Base-by-base conservation (phyloP, 2,888 invertebrate genomes). In the Pemphredon lugubris region DNA sequence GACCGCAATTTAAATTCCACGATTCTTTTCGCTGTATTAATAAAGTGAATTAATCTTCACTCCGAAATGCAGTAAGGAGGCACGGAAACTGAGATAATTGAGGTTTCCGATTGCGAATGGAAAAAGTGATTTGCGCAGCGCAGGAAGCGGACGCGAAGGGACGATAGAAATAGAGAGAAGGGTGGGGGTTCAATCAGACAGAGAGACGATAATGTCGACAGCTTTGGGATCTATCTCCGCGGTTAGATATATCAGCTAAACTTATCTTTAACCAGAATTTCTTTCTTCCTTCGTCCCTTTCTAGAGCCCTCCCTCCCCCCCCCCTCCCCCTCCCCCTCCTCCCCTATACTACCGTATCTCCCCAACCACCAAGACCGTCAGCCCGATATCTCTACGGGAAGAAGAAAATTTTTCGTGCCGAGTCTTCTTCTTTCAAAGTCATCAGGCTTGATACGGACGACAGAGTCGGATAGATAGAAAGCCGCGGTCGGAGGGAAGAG, bases 391-490 rank as follows among this genome's bases (percentile, higher is more conserved):
- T 48, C 45, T 18, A 13, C 32, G 18, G 58, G 20, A 42, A 34
- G 42, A 18, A 39, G 44, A 47, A 48, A 65, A 67, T 73, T 70
- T 67, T 61, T 61, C 65, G 39, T 44, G 59, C 42, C 50, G 26
- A 32, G 34, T 66, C 66, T 71, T 65, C 66, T 71, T 65, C 70
- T 54, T 65, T 65, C 64, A 47, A 59, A 79, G 73, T 78, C 78
- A 70, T 78, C 78, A 68, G 67, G 54, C 64, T 65, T 70, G 75
- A 79, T 73, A 67, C 75, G 78, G 61, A 47, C 45, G 67, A 63
- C 63, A 39, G 68, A 59, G 68, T 72, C 63, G 21, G 69, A 72
- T 72, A 69, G 75, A 77, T 75, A 64, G 40, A 30, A 14, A 53
- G 40, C n/a, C 13, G 6, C n/a, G 13, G n/a, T n/a, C n/a, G 9